Conservation (phyloP, 2,888 invertebrate species). For the Drosophila nr. perissopoda region DNA sequence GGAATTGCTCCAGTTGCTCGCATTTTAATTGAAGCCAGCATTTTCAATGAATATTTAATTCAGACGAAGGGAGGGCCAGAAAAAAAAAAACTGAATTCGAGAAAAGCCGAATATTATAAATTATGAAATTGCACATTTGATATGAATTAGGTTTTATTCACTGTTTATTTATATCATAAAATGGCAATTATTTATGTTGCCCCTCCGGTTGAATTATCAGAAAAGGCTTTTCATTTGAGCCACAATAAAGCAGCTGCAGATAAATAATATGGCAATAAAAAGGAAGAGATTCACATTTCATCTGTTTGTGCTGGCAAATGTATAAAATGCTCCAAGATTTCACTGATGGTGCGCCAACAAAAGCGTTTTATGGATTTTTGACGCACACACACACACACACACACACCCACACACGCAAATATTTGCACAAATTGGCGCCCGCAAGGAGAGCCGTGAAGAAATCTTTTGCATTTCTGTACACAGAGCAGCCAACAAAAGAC, state of each 20-base stretch:
- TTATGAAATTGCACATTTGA: conserved; percentile 25
- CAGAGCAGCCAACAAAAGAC: conserved; percentile 24
- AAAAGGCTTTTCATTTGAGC: conserved; percentile 46
- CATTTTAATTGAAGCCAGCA: conserved; percentile 61
- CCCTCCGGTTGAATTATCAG: conserved; percentile 11
- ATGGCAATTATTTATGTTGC: conserved; percentile 38
- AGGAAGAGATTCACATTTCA: conserved; percentile 18
- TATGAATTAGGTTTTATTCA: conserved; percentile 7
- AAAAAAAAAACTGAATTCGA: not conserved
- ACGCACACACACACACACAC: conserved; percentile 10
- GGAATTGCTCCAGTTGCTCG: conserved; percentile 50
- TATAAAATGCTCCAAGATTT: conserved; percentile 45
- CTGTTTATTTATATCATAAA: conserved; percentile 17
- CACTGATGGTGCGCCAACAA: conserved; percentile 21
- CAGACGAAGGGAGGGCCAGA: conserved; percentile 9
- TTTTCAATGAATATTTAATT: conserved; percentile 15
- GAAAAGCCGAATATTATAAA: conserved; percentile 24
- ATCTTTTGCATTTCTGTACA: conserved; percentile 45
- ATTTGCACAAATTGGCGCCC: conserved; percentile 23
- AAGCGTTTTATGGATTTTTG: conserved; percentile 61
- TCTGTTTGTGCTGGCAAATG: conserved; percentile 35
- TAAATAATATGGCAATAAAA: conserved; percentile 57
- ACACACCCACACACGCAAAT: conserved; percentile 4
- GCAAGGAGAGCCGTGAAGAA: conserved; percentile 26
- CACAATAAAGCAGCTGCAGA: conserved; percentile 39